Base-by-base conservation (phyloP, 2,113 vertebrate species). In the Pelmatolapia mariae region DNA sequence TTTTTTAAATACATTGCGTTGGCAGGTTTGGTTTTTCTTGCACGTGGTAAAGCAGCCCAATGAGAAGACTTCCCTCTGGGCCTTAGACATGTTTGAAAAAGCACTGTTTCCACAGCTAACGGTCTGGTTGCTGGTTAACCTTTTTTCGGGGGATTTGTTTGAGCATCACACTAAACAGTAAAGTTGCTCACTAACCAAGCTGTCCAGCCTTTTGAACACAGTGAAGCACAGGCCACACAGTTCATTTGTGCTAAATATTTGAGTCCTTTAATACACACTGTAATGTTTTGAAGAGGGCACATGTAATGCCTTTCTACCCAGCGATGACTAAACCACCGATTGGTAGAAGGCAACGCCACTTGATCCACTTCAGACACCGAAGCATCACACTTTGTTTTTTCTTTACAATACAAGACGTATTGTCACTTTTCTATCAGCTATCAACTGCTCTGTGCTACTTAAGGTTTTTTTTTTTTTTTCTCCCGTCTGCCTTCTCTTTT, bases 401-500 rank as follows among this genome's bases (percentile, higher is more conserved):
- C 15, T 71, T 85, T 80, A 36, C 71, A 43, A 52, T n/a, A 56
- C 53, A 84, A 82, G 89, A 84, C 38, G 38, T 86, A 19, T 84
- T 78, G 87, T 91, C 43, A 71, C 3, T 92, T 86, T 90, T 94
- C 85, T 88, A 71, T 93, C 95, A 91, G 82, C 92, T 87, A 92
- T 93, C 84, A 82, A 83, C 86, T 89, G 90, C 83, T 94, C 82
- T 94, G 81, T 93, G 87, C 91, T 90, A 83, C 81, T 81, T 83
- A 82, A 50, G 10, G 16, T 29, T 19, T 1, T 26, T 36, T 24
- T 24, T 45, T 29, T 71, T 88, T 82, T 89, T 90, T 91, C 82
- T 88, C 91, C 92, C 85, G 85, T 95, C 94, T 94, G 91, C 94
- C 93, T 96, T 95, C 91, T 91, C 90, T 89, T 93, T 89, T 85